A percentile compares a stretch with the other conserved stretches of the same genome.
Conservation (phyloP, 2,797 vertebrate genomes). For the Oceanodroma leucorhoa region DNA sequence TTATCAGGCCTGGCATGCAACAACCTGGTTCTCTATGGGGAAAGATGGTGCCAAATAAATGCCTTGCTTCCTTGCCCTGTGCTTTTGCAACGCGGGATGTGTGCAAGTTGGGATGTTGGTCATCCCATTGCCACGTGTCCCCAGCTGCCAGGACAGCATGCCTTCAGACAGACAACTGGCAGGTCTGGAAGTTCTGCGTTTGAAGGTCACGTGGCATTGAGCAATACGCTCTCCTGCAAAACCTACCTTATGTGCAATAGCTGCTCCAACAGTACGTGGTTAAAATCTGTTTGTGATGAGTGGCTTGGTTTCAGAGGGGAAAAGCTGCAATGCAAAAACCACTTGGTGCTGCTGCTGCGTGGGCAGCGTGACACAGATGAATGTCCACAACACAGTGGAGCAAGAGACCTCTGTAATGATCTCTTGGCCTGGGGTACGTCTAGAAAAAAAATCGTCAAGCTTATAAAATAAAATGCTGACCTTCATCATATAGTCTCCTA, state of each 20-base stretch:
- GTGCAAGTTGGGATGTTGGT: not conserved
- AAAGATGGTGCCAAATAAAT: not conserved
- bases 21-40: not conserved
- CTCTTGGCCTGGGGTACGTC: not conserved
- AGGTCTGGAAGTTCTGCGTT: not conserved
- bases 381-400: not conserved
- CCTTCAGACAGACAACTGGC: not conserved
- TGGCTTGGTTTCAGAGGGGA: not conserved
- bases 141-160: not conserved
- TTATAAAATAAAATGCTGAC: not conserved
- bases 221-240: not conserved
- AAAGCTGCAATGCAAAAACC: not conserved
- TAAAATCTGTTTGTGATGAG: not conserved
- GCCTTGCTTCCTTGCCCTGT: not conserved
- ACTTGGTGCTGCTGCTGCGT: not conserved
- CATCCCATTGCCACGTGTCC: not conserved
- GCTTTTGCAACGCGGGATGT: not conserved
- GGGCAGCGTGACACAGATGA: not conserved
- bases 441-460: not conserved
- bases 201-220: fast-evolving
- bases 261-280: not conserved
- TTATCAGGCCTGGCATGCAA: not conserved
- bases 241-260: fast-evolving
- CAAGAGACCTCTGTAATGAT: not conserved
- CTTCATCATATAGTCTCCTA: not conserved